Evolutionary conservation across 2,113 vertebrate genomes (phyloP).

Genomic region (Gulo gulo): DNA sequence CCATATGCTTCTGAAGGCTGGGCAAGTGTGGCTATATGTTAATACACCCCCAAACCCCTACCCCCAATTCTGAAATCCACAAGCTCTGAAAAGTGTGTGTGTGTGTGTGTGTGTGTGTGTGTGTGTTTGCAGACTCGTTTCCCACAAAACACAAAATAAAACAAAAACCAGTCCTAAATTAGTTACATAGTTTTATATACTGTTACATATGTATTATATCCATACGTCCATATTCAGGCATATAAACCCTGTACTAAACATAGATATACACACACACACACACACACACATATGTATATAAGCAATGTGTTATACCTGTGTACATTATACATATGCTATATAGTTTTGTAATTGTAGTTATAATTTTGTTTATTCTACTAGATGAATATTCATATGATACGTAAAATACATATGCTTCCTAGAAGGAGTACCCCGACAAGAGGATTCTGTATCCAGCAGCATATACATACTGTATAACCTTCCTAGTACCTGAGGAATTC

Average conservation of each 20-base stretch:
- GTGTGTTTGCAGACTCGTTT: background rate
- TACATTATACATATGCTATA: background rate
- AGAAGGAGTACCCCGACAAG: background rate
- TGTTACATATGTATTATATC: background rate
- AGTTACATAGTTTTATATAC: background rate
- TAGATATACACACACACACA: background rate
- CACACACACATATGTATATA: background rate
- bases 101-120: background rate
- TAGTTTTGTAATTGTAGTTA: background rate
- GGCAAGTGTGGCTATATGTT: background rate
- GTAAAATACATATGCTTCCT: background rate
- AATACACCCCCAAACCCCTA: background rate
- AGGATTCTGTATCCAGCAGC: background rate
- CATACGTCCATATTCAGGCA: background rate
- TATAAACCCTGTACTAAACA: background rate
- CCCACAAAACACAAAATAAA: background rate
- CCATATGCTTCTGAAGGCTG: background rate
- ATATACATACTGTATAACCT: accelerated
- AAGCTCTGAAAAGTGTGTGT: background rate
- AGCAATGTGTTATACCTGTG: too few species aligned
- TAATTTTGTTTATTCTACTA: background rate
- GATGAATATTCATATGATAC: background rate
- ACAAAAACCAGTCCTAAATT: background rate
- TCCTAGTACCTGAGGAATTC: background rate
- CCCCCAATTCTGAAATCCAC: background rate